phyloP scores from a whole-genome alignment of 92 coral and sea anemone genomes.

The Parazoanthus atlanticus region DNA sequence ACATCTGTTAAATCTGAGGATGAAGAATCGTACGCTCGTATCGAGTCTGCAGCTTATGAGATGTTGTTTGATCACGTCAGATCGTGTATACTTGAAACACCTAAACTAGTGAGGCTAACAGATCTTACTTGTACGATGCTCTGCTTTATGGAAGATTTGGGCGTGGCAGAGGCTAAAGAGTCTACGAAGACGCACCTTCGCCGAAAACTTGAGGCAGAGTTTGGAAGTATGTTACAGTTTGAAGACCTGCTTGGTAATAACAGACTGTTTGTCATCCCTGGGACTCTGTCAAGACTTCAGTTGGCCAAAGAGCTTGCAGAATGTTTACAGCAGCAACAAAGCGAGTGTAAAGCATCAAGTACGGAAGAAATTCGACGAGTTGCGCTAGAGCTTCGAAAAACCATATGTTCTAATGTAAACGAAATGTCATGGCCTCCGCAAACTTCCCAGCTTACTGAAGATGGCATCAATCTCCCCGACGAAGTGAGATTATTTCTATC shows the following conservation, averaged over 20 bases:
- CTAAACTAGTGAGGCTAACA: conserved; percentile 9
- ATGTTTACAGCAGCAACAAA: too few relatives aligned
- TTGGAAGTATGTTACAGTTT: background rate
- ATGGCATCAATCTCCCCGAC: conserved; percentile 21
- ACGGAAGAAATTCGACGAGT: too few relatives aligned
- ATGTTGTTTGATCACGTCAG: background rate
- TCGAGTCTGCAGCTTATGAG: background rate
- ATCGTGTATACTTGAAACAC: background rate
- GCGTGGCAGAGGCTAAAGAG: background rate
- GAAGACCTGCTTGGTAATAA: conserved; percentile 61
- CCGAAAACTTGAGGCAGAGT: background rate
- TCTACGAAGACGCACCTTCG: background rate
- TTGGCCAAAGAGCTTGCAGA: conserved; percentile 49
- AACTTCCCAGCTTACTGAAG: too few relatives aligned
- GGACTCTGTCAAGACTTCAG: conserved; percentile 30
- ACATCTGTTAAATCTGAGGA: background rate
- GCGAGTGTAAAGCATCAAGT: too few relatives aligned
- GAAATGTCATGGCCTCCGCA: conserved; percentile 38
- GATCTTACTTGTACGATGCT: background rate
- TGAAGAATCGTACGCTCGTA: conserved; percentile 11
- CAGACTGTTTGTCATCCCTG: conserved; percentile 54
- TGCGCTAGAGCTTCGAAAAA: conserved; percentile 43
- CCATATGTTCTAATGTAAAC: conserved; percentile 18
- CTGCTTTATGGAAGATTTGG: background rate
- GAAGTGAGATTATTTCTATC: conserved; percentile 12